These are phyloP conservation scores for Ptychochromis oligacanthus DNA, from an alignment of 2,113 vertebrate genomes.

Conservation along the genomic window DNA sequence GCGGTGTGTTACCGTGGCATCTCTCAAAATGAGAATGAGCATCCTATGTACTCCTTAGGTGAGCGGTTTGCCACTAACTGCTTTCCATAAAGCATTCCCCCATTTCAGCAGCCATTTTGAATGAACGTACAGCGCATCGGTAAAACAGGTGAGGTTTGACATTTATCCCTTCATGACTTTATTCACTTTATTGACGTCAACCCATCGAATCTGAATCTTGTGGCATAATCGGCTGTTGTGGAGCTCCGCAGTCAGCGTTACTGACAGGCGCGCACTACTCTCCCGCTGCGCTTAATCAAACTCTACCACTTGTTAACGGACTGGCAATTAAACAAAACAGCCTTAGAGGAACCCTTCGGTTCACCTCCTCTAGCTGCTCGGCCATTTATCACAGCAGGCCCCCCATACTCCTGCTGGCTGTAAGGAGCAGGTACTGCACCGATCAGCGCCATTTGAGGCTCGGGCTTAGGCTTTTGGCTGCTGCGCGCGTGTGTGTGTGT, in stretches of 20 bases:
- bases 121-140: neutral
- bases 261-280: slow-evolving; percentile 44
- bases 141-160: neutral
- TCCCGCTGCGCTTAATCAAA: slow-evolving; percentile 71
- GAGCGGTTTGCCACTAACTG: neutral
- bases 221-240: slow-evolving; percentile 29
- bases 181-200: slow-evolving; percentile 18
- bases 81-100: neutral
- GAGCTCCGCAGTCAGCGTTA: slow-evolving; percentile 19
- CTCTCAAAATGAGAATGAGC: slow-evolving; percentile 18
- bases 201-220: slow-evolving; percentile 26
- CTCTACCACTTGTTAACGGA: slow-evolving; percentile 55
- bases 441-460: slow-evolving; percentile 27
- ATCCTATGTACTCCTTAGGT: neutral
- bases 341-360: slow-evolving; percentile 56
- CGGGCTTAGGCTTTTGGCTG: slow-evolving; percentile 14
- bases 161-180: neutral
- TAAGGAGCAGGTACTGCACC: slow-evolving; percentile 28
- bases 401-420: slow-evolving; percentile 38
- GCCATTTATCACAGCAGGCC: slow-evolving; percentile 73
- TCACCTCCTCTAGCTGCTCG: slow-evolving; percentile 26
- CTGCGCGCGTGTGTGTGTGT: slow-evolving; percentile 6
- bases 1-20: neutral
- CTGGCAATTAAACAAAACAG: slow-evolving; percentile 74
- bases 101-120: neutral